Evolutionary conservation across 2,888 invertebrate species (phyloP), one percentile per base, ranked within the genome.

Genomic region (Acleris sparsana): DNA sequence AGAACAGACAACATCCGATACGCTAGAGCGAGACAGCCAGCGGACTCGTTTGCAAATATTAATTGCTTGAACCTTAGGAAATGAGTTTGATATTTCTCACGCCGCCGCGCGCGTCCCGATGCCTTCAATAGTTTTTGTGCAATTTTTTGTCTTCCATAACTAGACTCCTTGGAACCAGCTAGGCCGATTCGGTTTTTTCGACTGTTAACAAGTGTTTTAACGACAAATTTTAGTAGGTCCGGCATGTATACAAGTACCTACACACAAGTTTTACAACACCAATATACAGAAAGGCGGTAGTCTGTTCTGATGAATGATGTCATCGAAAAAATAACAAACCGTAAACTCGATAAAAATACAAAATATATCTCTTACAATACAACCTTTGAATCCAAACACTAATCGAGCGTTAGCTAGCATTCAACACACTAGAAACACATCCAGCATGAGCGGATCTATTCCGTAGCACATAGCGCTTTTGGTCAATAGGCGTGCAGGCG

Each of bases 401-500:
- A 18, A 25, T 46, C 46, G 46, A n/a, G 56, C 33, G 9, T 9
- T 39, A 44, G 39, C 33, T 46, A 43, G 20, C 55, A 48, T 60
- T 64, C 44, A 49, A 39, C 48, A 48, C 48, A 52, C 59, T 48
- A 49, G 59, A 60, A 61, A 57, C 60, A 33, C 53, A 60, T 49
- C 29, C 43, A 33, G 53, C 62, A 29, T 43, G 58, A 55, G 62
- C 58, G 53, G 65, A 57, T 44, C 51, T 59, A 56, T 46, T 51
- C 62, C 53, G 55, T 52, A 67, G 63, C 53, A 57, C 60, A 46
- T 58, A 51, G 70, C 69, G 71, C 71, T 77, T 77, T 82, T 80
- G 82, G 82, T 82, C 78, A 80, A 77, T 76, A 78, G 71, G 70
- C 70, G 72, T 66, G 73, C 75, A 72, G 53, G 67, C 71, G 75